A percentile compares a stretch with the other conserved stretches of the same genome.
These are phyloP conservation scores for Coracopsis vasa DNA, from an alignment of 2,113 vertebrate genomes.

Conservation along the genomic window DNA sequence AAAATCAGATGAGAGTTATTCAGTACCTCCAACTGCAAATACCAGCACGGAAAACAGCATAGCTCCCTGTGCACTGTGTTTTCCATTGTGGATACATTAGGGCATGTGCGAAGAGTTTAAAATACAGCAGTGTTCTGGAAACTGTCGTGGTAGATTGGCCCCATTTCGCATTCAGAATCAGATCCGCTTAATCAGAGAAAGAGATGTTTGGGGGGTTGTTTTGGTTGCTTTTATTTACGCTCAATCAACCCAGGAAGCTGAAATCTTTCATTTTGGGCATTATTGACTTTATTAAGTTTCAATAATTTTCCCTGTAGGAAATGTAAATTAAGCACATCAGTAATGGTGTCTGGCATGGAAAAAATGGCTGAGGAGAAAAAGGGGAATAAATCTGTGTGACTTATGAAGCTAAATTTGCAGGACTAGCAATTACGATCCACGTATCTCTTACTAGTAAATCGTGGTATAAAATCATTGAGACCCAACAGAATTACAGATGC, in stretches of 20 bases:
- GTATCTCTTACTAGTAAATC: slow-evolving; percentile 10
- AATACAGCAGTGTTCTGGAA: background rate
- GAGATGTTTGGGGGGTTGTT: background rate
- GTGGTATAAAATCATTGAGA: background rate
- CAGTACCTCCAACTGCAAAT: background rate
- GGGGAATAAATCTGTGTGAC: background rate
- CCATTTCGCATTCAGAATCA: background rate
- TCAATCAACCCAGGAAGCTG: slow-evolving; percentile 22
- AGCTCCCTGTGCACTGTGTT: background rate
- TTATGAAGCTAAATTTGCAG: background rate
- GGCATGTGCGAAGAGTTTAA: background rate
- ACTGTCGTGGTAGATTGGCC: background rate
- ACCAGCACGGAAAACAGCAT: background rate
- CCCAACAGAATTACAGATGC: background rate
- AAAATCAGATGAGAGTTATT: slow-evolving; percentile 32
- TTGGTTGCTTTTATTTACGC: slow-evolving; percentile 41
- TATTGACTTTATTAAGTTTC: slow-evolving; percentile 53
- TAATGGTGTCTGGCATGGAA: slow-evolving; percentile 2
- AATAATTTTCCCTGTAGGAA: slow-evolving; percentile 50
- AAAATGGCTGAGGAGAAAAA: slow-evolving; percentile 14
- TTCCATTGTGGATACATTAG: background rate
- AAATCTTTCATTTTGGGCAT: slow-evolving; percentile 33
- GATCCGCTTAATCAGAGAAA: slow-evolving; percentile 14
- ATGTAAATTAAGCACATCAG: slow-evolving; percentile 20
- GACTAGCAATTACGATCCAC: slow-evolving; percentile 5